Percentiles rank a stretch among this genome's conserved stretches.
Conservation (phyloP, 2,797 vertebrate genomes). For the Acanthornis magna region DNA sequence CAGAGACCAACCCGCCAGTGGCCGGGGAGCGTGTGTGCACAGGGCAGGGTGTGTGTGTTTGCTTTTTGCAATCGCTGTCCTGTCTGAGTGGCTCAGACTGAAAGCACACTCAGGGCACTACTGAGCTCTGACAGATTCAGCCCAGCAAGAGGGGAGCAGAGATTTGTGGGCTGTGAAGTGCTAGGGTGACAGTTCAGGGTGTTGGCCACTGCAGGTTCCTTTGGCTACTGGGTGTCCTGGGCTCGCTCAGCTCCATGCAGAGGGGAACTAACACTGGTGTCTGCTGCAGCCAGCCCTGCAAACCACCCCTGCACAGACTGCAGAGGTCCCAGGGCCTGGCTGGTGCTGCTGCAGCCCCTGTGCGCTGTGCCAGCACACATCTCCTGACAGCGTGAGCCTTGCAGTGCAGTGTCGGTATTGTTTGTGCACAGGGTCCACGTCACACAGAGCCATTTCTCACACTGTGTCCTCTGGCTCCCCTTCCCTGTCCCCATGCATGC, state of each 20-base stretch:
- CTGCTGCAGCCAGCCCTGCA: neutral
- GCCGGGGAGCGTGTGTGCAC: neutral
- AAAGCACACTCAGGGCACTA: neutral
- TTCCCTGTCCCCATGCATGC: neutral
- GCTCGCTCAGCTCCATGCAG: neutral
- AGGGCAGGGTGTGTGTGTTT: neutral
- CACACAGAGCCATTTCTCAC: neutral
- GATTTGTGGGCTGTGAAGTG: neutral
- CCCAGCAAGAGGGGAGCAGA: neutral
- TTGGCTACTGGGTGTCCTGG: neutral
- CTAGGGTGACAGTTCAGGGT: neutral
- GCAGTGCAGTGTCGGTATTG: neutral
- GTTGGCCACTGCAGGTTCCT: neutral
- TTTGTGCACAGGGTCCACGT: neutral
- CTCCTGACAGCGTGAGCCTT: neutral
- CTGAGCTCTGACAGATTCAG: neutral
- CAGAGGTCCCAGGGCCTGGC: neutral
- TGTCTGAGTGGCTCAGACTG: neutral
- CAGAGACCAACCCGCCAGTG: fast-evolving
- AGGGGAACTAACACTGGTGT: neutral
- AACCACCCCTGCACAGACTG: neutral
- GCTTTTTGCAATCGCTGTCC: neutral
- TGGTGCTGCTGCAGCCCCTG: neutral
- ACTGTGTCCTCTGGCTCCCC: neutral
- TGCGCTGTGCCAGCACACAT: neutral